Evolutionary conservation across 2,797 vertebrate species (phyloP).

Genomic region (Eidolon dupreanum): DNA sequence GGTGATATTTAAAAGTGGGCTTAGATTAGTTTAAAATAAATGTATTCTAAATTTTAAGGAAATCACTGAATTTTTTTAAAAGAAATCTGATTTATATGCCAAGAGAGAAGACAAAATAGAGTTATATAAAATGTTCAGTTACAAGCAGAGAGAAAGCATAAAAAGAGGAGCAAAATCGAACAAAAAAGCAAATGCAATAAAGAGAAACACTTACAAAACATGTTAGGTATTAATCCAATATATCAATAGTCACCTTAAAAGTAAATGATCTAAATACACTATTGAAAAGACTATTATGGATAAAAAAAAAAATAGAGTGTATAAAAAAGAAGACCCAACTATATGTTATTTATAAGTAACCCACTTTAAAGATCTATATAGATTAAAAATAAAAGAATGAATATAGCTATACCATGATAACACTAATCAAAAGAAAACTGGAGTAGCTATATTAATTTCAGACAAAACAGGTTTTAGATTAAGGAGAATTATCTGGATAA

Average conservation of each 20-base stretch:
- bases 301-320: not conserved
- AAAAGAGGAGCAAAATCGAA: not conserved
- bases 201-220: not conserved
- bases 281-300: not conserved
- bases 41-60: not conserved
- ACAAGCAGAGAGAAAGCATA: not conserved
- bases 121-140: not conserved
- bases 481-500: not conserved
- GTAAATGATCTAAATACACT: not conserved
- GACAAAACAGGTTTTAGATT: not conserved
- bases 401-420: not conserved
- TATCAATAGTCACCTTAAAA: not conserved
- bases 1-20: not conserved
- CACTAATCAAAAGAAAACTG: not conserved
- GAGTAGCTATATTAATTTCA: not conserved
- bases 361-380: not conserved
- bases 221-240: not conserved
- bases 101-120: not conserved
- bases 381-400: not conserved
- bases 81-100: not conserved
- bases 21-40: not conserved
- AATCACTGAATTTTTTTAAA: not conserved
- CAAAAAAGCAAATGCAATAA: not conserved
- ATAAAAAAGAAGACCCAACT: not conserved
- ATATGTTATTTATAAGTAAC: not conserved